Conservation (phyloP, 2,797 vertebrate species). For the Rhabdophis nuchalis region DNA sequence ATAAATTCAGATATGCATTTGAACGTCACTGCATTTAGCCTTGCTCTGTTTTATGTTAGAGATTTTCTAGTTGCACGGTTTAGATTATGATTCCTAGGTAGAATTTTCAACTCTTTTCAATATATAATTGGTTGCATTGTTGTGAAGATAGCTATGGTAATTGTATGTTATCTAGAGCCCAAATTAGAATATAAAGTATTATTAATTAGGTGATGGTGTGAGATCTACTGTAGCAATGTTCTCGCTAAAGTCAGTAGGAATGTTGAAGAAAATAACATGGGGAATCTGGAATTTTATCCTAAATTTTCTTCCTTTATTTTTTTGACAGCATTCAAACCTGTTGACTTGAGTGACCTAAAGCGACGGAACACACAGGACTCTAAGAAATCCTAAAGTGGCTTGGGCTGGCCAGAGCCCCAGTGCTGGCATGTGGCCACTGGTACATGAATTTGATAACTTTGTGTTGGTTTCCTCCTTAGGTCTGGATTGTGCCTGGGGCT, state of each 20-base stretch:
- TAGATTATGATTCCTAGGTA: not conserved
- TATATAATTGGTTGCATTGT: not conserved
- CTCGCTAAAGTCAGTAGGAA: not conserved
- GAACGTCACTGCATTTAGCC: not conserved
- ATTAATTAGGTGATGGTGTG: not conserved
- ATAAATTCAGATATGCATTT: not conserved
- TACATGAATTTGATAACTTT: slow-evolving; percentile 59
- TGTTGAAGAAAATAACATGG: not conserved
- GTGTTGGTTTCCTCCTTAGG: slow-evolving; percentile 57
- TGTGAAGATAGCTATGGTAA: not conserved
- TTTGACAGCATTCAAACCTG: slow-evolving; percentile 88
- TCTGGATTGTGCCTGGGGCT: slow-evolving; percentile 49
- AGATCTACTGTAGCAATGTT: not conserved
- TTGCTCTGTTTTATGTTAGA: not conserved
- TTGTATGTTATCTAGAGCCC: not conserved
- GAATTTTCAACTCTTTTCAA: not conserved
- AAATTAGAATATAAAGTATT: not conserved
- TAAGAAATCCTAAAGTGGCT: slow-evolving; percentile 88
- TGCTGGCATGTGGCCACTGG: slow-evolving; percentile 8
- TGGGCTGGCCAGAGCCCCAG: not conserved
- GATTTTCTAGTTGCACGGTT: not conserved
- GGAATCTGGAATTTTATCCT: not conserved
- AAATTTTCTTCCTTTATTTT: not conserved
- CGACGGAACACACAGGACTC: slow-evolving; percentile 90
- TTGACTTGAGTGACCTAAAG: slow-evolving; percentile 94